phyloP scores from a whole-genome alignment of 2,888 invertebrate genomes.

The Tipula helvola region DNA sequence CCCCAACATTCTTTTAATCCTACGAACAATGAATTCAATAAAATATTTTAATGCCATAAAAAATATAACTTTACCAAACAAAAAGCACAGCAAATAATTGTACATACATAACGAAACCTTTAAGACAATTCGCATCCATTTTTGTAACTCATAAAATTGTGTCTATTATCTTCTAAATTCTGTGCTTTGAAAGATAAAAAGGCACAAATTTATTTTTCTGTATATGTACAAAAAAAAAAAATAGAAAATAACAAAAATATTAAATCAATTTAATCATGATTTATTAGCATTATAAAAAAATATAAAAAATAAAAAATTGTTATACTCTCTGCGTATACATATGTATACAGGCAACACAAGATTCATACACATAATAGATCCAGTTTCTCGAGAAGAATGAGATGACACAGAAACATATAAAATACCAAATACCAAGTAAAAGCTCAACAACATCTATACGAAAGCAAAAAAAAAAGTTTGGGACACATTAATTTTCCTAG shows the following conservation, averaged over 20 bases:
- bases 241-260: background rate
- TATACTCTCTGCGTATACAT: background rate
- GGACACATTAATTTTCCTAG: background rate
- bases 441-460: background rate
- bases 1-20: background rate
- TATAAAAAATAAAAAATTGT: background rate
- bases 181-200: background rate
- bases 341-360: background rate
- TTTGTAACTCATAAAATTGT: background rate
- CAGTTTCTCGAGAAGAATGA: background rate
- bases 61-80: background rate
- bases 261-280: constrained; percentile 4
- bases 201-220: background rate
- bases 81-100: background rate
- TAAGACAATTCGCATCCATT: background rate
- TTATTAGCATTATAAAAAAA: background rate
- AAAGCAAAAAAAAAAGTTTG: background rate
- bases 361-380: background rate
- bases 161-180: background rate
- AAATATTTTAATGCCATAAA: background rate
- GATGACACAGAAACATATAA: background rate
- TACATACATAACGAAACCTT: background rate
- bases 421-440: background rate
- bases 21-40: background rate
- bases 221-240: background rate